Conservation (phyloP, 2,797 vertebrate genomes). For the Notolabrus celidotus region DNA sequence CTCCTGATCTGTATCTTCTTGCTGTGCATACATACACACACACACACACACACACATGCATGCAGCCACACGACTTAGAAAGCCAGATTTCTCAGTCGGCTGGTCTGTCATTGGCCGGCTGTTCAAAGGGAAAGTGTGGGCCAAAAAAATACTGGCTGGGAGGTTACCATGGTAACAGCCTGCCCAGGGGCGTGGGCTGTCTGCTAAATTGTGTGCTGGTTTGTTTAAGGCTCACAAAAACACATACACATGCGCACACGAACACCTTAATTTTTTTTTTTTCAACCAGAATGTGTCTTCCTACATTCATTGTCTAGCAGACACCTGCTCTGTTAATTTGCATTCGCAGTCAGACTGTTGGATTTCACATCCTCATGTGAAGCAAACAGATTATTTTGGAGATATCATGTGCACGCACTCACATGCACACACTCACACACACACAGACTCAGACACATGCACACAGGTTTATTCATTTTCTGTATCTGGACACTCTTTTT, state of each 20-base stretch:
- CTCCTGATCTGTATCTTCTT: constrained; percentile 56
- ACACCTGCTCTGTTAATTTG: constrained; percentile 56
- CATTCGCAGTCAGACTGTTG: constrained; percentile 49
- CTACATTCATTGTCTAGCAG: constrained; percentile 37
- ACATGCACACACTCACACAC: not conserved
- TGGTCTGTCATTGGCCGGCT: constrained; percentile 81
- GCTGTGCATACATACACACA: constrained; percentile 4
- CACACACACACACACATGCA: not conserved
- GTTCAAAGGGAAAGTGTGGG: constrained; percentile 78
- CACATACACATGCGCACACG: constrained; percentile 10
- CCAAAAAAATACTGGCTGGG: constrained; percentile 80
- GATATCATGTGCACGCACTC: constrained; percentile 21
- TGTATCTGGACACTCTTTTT: constrained; percentile 38
- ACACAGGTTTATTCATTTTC: constrained; percentile 38
- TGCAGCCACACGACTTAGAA: constrained; percentile 41
- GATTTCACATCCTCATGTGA: constrained; percentile 33
- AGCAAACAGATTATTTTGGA: constrained; percentile 45
- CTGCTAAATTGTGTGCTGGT: constrained; percentile 78
- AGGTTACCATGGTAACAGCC: constrained; percentile 83
- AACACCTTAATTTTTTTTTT: constrained; percentile 59
- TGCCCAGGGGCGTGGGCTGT: constrained; percentile 78
- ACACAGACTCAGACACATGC: no score
- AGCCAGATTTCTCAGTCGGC: constrained; percentile 79
- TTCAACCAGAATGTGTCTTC: constrained; percentile 26
- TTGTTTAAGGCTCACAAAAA: constrained; percentile 64